Base-by-base conservation (phyloP, 2,888 invertebrate species). In the Cephus rjabovi region DNA sequence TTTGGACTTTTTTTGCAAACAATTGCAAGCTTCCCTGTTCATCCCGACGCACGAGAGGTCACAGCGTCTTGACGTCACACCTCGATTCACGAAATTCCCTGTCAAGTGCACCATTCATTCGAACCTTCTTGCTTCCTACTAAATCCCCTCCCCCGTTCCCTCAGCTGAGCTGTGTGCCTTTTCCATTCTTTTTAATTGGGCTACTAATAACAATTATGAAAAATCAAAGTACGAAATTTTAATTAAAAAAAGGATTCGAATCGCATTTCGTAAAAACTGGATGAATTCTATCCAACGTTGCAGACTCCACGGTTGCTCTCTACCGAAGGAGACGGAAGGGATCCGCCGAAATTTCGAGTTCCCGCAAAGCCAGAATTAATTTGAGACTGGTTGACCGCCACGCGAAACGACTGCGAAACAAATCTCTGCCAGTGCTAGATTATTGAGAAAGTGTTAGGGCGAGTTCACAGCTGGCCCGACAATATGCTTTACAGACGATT, bases 401-500 rank as follows among this genome's bases (percentile, higher is more conserved):
- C 35, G 70, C 30, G 70, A 70, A 70, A 70, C 33, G 30, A 70
- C 70, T 70, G 31, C 31, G 70, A 15, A 31, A 70, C 70, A 70
- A 70, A 70, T 30, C 40, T 73, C 33, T 69, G 75, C 73, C 76
- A 75, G 79, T 77, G 70, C 4, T 12, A 6, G 15, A 15, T 70
- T 70, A 70, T 70, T 33, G 70, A 11, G 70, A 70, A 70, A 30
- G 30, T 70, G 70, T 70, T 70, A 33, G 4, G 70, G 33, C 70
- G 70, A 70, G 70, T 70, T 70, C 70, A 70, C 70, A 70, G 80
- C 79, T 82, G 84, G 78, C 80, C 77, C 74, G 75, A 79, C 82
- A 80, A 75, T 40, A 74, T 78, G 77, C 31, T 33, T 33, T 30
- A 70, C 70, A 70, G 70, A 85, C 84, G 84, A 86, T 84, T 84